Evolutionary conservation across 2,797 vertebrate genomes (phyloP).

Genomic region (Carduelis carduelis): DNA sequence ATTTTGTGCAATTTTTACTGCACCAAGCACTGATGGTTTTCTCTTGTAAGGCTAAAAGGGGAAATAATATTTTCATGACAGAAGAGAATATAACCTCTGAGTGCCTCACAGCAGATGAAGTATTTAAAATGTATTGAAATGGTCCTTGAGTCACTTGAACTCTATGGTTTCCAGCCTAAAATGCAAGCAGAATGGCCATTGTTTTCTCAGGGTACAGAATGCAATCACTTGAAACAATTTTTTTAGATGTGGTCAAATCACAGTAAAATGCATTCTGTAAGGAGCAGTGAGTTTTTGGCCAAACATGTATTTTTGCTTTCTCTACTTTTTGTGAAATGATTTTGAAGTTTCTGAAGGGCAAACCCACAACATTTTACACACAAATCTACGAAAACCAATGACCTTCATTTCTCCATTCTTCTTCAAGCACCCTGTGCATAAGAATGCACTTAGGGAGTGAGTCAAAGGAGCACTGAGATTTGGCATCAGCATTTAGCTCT

Average conservation of each 20-base stretch:
- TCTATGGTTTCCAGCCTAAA: constrained; percentile 16
- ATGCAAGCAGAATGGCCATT: background rate
- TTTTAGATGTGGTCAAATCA: background rate
- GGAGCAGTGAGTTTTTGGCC: background rate
- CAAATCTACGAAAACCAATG: background rate
- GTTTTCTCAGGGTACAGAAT: constrained; percentile 2
- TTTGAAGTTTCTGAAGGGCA: background rate
- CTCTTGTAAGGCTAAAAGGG: background rate
- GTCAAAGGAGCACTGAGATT: background rate
- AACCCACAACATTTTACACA: background rate
- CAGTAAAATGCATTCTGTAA: background rate
- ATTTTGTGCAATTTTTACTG: background rate
- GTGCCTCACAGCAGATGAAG: background rate
- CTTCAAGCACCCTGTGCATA: background rate
- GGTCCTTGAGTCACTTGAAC: constrained; percentile 17
- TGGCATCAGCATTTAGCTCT: background rate
- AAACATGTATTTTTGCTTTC: background rate
- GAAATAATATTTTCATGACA: constrained; percentile 15
- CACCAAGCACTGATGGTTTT: background rate
- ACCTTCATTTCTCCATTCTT: background rate
- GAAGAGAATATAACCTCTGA: background rate
- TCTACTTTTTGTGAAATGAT: background rate
- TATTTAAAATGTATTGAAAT: constrained; percentile 25
- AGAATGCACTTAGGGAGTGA: background rate
- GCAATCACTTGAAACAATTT: background rate